Conservation (phyloP, 2,797 vertebrate species). For the Gymnocypris eckloni region DNA sequence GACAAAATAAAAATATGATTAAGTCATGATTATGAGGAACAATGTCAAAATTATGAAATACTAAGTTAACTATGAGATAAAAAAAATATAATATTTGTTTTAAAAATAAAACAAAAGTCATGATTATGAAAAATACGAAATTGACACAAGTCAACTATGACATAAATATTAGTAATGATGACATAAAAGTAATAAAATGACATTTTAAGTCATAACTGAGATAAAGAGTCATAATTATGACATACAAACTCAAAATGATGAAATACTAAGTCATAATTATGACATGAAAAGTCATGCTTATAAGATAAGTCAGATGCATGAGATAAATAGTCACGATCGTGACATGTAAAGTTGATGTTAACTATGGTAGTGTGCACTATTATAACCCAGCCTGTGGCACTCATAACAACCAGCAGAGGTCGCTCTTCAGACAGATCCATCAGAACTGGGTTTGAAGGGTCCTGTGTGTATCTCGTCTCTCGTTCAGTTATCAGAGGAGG, state of each 20-base stretch:
- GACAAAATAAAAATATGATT: too few species aligned
- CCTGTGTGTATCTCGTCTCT: slow-evolving; percentile 9
- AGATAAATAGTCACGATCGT: not conserved
- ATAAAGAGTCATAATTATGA: too few species aligned
- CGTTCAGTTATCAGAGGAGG: slow-evolving; percentile 90
- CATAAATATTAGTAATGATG: too few species aligned
- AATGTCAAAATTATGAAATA: too few species aligned
- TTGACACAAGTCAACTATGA: not conserved
- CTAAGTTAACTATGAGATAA: not conserved
- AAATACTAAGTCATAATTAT: too few species aligned
- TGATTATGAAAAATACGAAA: too few species aligned
- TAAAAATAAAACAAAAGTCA: too few species aligned
- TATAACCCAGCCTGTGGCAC: not conserved
- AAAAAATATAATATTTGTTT: too few species aligned
- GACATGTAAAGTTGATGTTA: not conserved
- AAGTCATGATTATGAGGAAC: too few species aligned
- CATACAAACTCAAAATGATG: too few species aligned
- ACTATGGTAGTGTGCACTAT: not conserved
- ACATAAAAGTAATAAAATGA: not conserved
- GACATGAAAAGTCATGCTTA: not conserved
- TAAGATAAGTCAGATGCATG: too few species aligned
- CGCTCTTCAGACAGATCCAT: not conserved
- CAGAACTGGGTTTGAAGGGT: not conserved
- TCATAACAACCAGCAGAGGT: not conserved
- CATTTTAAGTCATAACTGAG: not conserved